Conservation (phyloP, 2,113 vertebrate genomes). For the Meleagris gallopavo region DNA sequence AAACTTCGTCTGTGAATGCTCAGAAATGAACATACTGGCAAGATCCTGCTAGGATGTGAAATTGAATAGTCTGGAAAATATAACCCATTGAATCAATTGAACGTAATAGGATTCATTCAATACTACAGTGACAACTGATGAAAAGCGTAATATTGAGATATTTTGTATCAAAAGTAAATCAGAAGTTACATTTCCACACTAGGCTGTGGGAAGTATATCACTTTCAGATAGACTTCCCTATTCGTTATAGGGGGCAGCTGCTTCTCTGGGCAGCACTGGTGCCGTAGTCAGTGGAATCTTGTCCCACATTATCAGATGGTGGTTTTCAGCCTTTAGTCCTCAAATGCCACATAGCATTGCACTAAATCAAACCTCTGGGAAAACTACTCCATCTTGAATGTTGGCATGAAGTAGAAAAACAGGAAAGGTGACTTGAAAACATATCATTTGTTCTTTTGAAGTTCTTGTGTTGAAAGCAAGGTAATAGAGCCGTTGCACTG, state of each 20-base stretch:
- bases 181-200: not conserved
- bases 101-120: not conserved
- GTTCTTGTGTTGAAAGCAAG: not conserved
- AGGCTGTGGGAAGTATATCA: not conserved
- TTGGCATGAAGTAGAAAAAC: not conserved
- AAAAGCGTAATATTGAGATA: not conserved
- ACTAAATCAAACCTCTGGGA: not conserved
- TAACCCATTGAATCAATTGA: not conserved
- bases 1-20: not conserved
- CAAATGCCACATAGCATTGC: not conserved
- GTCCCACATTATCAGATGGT: not conserved
- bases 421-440: not conserved
- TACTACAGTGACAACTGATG: not conserved
- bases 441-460: not conserved
- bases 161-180: not conserved
- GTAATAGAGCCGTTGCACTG: not conserved
- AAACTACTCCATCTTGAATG: not conserved
- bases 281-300: not conserved
- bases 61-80: not conserved
- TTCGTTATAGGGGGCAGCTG: not conserved
- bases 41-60: not conserved
- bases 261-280: not conserved
- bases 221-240: not conserved
- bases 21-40: not conserved
- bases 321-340: not conserved